These are phyloP conservation scores for Eudemis profundana DNA, from an alignment of 2,888 invertebrate species.

Conservation along the genomic window DNA sequence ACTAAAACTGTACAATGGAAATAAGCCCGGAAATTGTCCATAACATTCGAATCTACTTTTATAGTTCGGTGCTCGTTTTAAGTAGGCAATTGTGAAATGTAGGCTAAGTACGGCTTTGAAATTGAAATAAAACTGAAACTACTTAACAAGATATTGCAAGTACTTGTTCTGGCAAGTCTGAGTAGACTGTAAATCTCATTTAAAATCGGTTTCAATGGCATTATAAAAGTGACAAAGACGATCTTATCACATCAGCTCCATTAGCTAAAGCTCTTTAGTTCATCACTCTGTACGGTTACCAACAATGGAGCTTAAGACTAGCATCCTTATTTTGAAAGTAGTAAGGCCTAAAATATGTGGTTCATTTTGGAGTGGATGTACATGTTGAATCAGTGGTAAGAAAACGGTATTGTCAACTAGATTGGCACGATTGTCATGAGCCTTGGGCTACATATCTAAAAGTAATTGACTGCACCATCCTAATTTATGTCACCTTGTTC, in stretches of 20 bases:
- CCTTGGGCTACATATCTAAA: conserved; percentile 69
- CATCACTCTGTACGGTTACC: conserved; percentile 11
- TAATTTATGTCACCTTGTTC: conserved; percentile 69
- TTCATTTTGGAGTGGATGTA: conserved; percentile 2
- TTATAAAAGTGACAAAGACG: conserved; percentile 9
- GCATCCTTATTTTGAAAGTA: not conserved
- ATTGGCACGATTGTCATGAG: conserved; percentile 61
- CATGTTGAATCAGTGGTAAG: conserved; percentile 27
- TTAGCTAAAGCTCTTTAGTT: conserved; percentile 31
- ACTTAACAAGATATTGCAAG: not conserved
- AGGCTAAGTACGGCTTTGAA: not conserved
- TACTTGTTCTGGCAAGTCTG: conserved; percentile 1
- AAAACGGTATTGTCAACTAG: conserved; percentile 60
- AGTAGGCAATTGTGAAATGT: not conserved
- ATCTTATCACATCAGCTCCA: conserved; percentile 23
- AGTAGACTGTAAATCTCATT: conserved; percentile 7
- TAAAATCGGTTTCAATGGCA: conserved; percentile 31
- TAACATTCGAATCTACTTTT: not conserved
- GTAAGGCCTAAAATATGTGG: conserved; percentile 2
- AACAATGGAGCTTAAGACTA: not conserved
- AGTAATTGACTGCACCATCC: conserved; percentile 58
- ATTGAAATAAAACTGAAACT: not conserved
- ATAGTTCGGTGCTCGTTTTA: not conserved
- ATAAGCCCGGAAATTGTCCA: not conserved
- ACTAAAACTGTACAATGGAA: not conserved